These are phyloP conservation scores for Drosophila suboccidentalis DNA, from an alignment of 2,888 invertebrate species.

Conservation along the genomic window DNA sequence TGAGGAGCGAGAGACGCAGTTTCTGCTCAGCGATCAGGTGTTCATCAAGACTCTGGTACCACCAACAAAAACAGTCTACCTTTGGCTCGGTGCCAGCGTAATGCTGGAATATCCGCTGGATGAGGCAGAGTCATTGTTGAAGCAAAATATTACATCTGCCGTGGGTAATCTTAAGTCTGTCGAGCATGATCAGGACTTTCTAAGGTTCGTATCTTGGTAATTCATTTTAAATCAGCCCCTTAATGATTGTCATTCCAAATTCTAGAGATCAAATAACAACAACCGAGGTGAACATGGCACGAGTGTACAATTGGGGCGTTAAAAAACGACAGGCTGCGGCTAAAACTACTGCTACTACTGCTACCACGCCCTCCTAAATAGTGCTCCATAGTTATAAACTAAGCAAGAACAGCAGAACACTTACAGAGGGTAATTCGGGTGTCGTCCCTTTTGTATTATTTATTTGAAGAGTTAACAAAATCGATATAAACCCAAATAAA, in stretches of 20 bases:
- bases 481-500: conserved; percentile 23
- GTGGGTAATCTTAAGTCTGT: conserved; percentile 93
- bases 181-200: conserved; percentile 96
- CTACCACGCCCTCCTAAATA: conserved; percentile 53
- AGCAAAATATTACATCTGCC: conserved; percentile 94
- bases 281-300: conserved; percentile 99
- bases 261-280: conserved; percentile 98
- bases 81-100: conserved; percentile 96
- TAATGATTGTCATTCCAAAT: not conserved
- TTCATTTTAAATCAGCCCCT: not conserved
- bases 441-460: conserved; percentile 56
- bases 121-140: conserved; percentile 94
- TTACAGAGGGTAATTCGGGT: conserved; percentile 28
- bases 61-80: conserved; percentile 94
- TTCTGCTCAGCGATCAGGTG: conserved; percentile 96
- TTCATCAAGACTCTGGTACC: conserved; percentile 93
- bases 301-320: conserved; percentile 99
- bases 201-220: conserved; percentile 87
- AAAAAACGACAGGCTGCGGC: conserved; percentile 94
- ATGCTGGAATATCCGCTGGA: conserved; percentile 98
- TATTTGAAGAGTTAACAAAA: conserved; percentile 53
- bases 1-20: conserved; percentile 92
- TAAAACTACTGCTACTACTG: conserved; percentile 70
- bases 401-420: conserved; percentile 23
- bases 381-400: conserved; percentile 16